Percentiles rank a stretch among this genome's conserved stretches.
Evolutionary conservation across 2,797 vertebrate genomes (phyloP).

Genomic region (Etheostoma perlongum): DNA sequence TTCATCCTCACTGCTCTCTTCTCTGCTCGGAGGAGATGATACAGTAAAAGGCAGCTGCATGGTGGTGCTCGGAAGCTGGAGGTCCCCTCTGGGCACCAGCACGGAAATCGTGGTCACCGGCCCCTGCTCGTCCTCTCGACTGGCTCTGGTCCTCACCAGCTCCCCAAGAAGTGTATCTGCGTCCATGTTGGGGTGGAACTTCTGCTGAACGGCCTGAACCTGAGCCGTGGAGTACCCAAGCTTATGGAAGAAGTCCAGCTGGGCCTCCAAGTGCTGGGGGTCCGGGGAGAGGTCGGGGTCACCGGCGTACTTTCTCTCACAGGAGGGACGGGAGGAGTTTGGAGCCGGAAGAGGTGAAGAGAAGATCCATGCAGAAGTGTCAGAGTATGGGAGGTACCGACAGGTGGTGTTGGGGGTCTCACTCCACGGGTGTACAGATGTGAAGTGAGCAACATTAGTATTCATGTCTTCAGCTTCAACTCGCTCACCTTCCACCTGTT

Average conservation of each 20-base stretch:
- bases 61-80: constrained; percentile 73
- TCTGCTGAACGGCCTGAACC: constrained; percentile 89
- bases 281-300: constrained; percentile 24
- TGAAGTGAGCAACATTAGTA: constrained; percentile 42
- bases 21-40: constrained; percentile 71
- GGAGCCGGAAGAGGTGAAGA: not conserved
- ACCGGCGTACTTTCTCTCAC: constrained; percentile 54
- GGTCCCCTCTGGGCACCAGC: constrained; percentile 80
- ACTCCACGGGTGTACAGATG: constrained; percentile 42
- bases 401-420: not conserved
- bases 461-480: constrained; percentile 47
- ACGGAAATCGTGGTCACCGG: constrained; percentile 58
- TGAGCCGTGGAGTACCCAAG: constrained; percentile 93
- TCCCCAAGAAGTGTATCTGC: constrained; percentile 94
- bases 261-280: constrained; percentile 81
- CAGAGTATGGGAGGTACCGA: not conserved
- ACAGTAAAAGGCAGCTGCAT: constrained; percentile 36
- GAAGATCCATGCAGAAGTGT: constrained; percentile 55
- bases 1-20: constrained; percentile 85
- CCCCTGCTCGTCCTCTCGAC: constrained; percentile 24
- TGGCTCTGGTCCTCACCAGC: constrained; percentile 83
- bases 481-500: constrained; percentile 23
- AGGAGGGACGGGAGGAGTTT: not conserved
- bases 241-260: constrained; percentile 96
- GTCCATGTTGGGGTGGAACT: constrained; percentile 88